Evolutionary conservation across 2,888 invertebrate genomes (phyloP), one percentile per base, ranked within the genome.

Genomic region (Hydraecia micacea): DNA sequence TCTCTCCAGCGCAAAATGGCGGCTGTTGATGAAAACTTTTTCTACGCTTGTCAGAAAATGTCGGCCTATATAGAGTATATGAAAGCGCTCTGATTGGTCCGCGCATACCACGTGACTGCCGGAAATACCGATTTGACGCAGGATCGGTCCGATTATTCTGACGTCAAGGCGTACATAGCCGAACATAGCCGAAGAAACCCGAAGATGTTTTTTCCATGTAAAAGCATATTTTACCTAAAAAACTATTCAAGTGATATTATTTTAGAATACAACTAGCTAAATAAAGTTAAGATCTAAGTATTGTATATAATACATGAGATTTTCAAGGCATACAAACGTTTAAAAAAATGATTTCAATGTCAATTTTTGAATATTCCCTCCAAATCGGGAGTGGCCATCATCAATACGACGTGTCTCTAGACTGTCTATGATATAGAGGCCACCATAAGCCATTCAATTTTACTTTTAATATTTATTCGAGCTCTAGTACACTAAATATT

Each of bases 21-120:
- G 98, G 98, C 98, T 98, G 98, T 98, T 98, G 98, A 98, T 98
- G 98, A 98, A 98, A 98, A 98, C 98, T 98, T 98, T 98, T 98
- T 98, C 98, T 98, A 98, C 98, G 98, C 98, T 98, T 98, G 98
- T 98, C 98, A 98, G 98, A 98, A 98, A 97, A 97, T 96, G 97
- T 97, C 97, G 96, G 97, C 96, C 97, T 96, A 95, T 93, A 95
- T 93, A 94, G 95, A 92, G 92, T 93, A 92, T 88, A 84, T 58
- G 58, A 78, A 91, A 91, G 93, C 90, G 79, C 81, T 92, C 86
- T 93, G 95, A 97, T 97, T 97, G 97, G 97, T 90, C 89, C 84
- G 89, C 85, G 81, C 87, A 87, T 80, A 94, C 96, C 97, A 97
- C 96, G 97, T 97, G 97, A 96, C 92, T 91, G 90, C 95, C 97